Conservation (phyloP, 2,113 vertebrate species). For the cat (Felis catus) region DNA sequence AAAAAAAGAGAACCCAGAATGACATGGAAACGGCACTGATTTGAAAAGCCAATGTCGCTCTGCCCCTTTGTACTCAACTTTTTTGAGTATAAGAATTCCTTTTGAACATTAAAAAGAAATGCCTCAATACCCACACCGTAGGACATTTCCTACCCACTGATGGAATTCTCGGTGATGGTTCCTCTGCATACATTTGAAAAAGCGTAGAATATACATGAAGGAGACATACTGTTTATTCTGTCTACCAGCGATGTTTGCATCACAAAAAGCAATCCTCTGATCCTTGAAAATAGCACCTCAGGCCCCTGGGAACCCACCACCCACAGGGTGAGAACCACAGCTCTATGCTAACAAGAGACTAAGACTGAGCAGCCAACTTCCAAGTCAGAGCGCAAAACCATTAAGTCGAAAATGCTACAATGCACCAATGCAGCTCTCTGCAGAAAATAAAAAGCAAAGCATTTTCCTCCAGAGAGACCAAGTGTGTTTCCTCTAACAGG, state of each 20-base stretch:
- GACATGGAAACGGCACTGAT: neutral
- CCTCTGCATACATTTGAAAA: neutral
- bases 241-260: neutral
- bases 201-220: neutral
- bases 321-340: neutral
- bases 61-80: neutral
- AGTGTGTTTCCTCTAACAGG: neutral
- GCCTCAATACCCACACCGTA: neutral
- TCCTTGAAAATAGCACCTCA: slow-evolving; percentile 4
- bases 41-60: neutral
- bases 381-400: neutral
- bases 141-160: neutral
- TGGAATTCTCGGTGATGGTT: neutral
- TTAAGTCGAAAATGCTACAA: neutral
- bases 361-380: neutral
- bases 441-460: neutral
- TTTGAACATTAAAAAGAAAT: neutral
- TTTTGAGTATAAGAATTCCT: neutral
- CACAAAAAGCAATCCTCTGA: neutral
- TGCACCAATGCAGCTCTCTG: neutral
- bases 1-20: neutral
- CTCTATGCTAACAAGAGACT: neutral
- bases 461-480: neutral
- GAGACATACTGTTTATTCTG: neutral
- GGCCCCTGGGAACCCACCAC: neutral